Conservation (phyloP, 2,797 vertebrate genomes). For the Ctenochaetus hawaiiensis region DNA sequence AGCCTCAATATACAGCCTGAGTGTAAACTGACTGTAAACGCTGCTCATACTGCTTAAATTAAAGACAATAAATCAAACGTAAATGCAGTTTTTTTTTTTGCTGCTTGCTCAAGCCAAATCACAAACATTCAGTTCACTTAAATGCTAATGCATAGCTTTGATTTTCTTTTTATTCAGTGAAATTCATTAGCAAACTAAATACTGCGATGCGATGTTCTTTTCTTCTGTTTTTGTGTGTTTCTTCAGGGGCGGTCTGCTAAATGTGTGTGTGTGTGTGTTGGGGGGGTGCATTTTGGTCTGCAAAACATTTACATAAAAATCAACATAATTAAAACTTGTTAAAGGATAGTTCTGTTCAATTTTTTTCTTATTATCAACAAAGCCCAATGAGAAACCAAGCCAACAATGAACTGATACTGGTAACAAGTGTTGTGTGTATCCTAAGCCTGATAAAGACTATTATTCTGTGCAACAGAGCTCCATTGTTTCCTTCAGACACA, state of each 20-base stretch:
- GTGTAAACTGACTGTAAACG: conserved; percentile 10
- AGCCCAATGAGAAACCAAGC: neutral
- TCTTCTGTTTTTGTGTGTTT: neutral
- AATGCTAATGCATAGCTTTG: neutral
- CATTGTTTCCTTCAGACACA: neutral
- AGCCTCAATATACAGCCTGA: neutral
- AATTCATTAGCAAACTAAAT: neutral
- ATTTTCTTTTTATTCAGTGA: conserved; percentile 12
- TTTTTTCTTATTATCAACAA: neutral
- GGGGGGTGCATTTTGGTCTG: neutral
- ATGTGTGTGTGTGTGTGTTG: too few species aligned
- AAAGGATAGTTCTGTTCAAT: neutral
- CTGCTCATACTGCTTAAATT: conserved; percentile 17
- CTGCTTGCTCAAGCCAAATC: neutral
- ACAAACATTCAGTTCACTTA: neutral
- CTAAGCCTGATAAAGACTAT: neutral
- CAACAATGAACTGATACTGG: neutral
- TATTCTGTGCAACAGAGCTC: neutral
- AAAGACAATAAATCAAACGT: conserved; percentile 38
- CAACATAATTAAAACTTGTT: neutral
- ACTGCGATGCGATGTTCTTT: neutral
- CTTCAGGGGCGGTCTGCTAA: neutral
- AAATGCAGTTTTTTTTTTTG: neutral
- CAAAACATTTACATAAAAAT: neutral
- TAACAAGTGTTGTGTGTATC: neutral